phyloP scores from a whole-genome alignment of 2,888 invertebrate species.

The Acanthosepion lycidas region DNA sequence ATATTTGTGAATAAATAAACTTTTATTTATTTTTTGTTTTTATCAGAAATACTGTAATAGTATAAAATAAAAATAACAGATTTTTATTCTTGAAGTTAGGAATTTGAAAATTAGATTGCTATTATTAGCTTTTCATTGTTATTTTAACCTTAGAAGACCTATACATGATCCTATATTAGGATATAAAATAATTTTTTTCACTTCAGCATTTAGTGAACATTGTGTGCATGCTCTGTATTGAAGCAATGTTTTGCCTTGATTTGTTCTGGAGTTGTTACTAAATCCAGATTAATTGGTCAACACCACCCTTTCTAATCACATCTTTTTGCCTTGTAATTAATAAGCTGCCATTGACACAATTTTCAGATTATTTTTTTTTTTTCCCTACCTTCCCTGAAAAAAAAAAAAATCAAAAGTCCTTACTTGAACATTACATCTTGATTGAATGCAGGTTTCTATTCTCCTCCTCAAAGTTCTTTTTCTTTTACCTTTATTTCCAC shows the following conservation, averaged over 20 bases:
- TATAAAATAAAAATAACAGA: no score
- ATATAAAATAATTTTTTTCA: neutral
- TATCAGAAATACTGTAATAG: no score
- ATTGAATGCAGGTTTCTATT: neutral
- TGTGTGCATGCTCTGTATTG: neutral
- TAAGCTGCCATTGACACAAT: neutral
- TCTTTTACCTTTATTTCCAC: no score
- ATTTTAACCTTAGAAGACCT: no score
- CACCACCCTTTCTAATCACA: neutral
- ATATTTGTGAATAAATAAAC: no score
- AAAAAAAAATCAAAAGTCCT: neutral
- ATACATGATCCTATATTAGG: no score
- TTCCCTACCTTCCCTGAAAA: neutral
- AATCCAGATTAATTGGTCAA: slow-evolving; percentile 33
- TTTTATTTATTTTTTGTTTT: no score
- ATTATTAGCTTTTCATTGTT: no score
- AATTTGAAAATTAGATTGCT: no score
- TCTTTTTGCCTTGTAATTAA: neutral
- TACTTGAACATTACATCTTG: neutral
- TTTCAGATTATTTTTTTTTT: neutral
- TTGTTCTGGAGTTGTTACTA: neutral
- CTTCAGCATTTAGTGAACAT: neutral
- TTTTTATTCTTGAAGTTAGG: no score
- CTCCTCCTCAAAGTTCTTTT: neutral
- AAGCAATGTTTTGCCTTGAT: neutral